Conservation (phyloP, 2,113 vertebrate species). For the Centrocercus urophasianus region DNA sequence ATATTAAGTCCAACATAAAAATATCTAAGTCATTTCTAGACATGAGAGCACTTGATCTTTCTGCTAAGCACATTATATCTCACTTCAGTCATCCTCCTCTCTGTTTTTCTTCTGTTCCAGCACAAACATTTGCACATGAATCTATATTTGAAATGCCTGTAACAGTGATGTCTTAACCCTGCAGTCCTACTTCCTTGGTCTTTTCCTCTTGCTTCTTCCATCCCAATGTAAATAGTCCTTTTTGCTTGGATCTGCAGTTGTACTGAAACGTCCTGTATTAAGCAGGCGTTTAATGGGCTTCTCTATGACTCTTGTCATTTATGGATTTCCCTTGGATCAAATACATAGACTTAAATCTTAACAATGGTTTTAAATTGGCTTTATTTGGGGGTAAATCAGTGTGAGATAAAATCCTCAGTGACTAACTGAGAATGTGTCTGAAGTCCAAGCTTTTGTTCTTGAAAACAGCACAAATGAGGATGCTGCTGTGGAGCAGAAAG, state of each 20-base stretch:
- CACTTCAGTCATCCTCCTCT: neutral
- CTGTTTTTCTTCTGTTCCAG: slow-evolving; percentile 19
- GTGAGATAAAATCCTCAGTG: neutral
- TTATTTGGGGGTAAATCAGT: neutral
- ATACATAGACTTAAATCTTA: neutral
- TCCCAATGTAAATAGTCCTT: neutral
- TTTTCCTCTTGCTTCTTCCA: neutral
- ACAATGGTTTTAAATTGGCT: neutral
- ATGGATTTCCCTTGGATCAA: slow-evolving; percentile 1
- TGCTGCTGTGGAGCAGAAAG: neutral
- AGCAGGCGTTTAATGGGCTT: neutral
- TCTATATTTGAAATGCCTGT: neutral
- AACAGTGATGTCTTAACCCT: neutral
- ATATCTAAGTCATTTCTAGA: slow-evolving; percentile 6
- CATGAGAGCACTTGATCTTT: slow-evolving; percentile 23
- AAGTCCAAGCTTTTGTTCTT: neutral
- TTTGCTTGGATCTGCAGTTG: neutral
- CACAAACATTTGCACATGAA: neutral
- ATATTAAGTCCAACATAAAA: slow-evolving; percentile 33
- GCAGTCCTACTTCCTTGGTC: neutral
- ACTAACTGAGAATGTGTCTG: neutral
- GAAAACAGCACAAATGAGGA: neutral
- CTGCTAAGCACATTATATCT: neutral
- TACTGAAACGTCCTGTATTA: neutral
- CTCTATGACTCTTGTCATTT: neutral